Base-by-base conservation (phyloP, 2,797 vertebrate genomes). In the Glossophaga mutica region DNA sequence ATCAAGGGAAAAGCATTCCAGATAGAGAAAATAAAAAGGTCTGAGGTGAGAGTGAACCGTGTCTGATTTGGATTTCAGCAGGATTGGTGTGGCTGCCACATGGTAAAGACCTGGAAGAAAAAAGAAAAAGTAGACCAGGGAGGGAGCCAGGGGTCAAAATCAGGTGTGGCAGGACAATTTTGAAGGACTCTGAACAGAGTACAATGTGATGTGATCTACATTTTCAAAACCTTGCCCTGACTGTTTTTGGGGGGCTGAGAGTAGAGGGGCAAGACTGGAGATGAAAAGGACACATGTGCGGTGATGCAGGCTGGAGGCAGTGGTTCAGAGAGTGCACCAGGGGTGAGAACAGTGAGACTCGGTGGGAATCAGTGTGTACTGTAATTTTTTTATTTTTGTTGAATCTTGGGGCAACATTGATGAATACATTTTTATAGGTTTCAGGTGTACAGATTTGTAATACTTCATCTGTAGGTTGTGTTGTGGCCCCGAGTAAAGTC, bases 301-400 rank as follows among this genome's bases (percentile, higher is more conserved):
- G 2, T 26, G 22, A 34, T 74, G 44, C 1, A 50, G 29, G 34
- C 7, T 50, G 14, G n/a, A 77, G 22, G 24, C 0, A 9, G 21
- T 42, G 11, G 6, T 15, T 44, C 82, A 52, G 19, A 34, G 22
- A 21, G 3, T 29, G 0, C 7, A 10, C 4, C 19, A 21, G 0
- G n/a, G 9, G 26, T 26, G 26, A 68, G 68, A 78, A 50, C 2
- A 15, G 12, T 34, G 44, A 68, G 9, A 32, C 65, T 16, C 21
- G 1, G 19, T 55, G 50, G 62, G 62, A 95, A 39, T 74, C n/a
- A 81, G 50, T 32, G 86, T 42, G 50, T 14, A 83, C 5, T 52
- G 6, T 34, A 55, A 65, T 59, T n/a, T 6, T 14, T 16, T 62
- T 12, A 37, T 68, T 37, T 37, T 68, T 11, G 19, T 19, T 34